Evolutionary conservation across 2,113 vertebrate genomes (phyloP), one percentile per base, ranked within the genome.

Genomic region (Chitala chitala): DNA sequence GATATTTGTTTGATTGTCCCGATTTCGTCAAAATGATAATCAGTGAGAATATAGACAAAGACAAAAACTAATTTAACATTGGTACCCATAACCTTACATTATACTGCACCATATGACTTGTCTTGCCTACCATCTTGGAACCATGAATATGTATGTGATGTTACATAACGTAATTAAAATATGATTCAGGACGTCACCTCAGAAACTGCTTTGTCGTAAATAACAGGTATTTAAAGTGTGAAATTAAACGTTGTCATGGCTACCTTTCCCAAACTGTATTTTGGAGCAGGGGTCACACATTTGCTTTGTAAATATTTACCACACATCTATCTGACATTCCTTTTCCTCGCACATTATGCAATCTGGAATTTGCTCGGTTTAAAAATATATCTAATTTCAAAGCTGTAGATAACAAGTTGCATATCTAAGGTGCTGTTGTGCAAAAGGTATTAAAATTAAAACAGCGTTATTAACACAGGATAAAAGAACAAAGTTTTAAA

Each of bases 161-260:
- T 68, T 68, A 68, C 40, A 48, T 68, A 68, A 68, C 42, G 15
- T 68, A 44, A 68, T 68, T 42, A 68, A 68, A 68, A 48, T 48
- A n/a, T 48, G 42, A 68, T 31, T 68, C 42, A 26, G 46, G 42
- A 46, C 40, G 64, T 68, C 64, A 48, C 40, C 38, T 24, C 10
- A 68, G 42, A 68, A 68, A 68, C 12, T 38, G 40, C 64, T 68
- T 61, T 29, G 2, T 61, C 33, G 3, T 68, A 24, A 24, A 46
- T 48, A 68, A 36, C 38, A 22, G 5, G 24, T 26, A 68, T 68
- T 44, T 46, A 46, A 68, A 68, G 64, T 68, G 64, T 48, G 64
- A 68, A 68, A 42, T 48, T 26, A 68, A 68, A 68, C 17, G 53
- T 6, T 55, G 42, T 48, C 29, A 26, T 26, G 40, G 24, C 64